Evolutionary conservation across 1,140 invertebrate genomes (phyloP).

Genomic region (Idris sp.): DNA sequence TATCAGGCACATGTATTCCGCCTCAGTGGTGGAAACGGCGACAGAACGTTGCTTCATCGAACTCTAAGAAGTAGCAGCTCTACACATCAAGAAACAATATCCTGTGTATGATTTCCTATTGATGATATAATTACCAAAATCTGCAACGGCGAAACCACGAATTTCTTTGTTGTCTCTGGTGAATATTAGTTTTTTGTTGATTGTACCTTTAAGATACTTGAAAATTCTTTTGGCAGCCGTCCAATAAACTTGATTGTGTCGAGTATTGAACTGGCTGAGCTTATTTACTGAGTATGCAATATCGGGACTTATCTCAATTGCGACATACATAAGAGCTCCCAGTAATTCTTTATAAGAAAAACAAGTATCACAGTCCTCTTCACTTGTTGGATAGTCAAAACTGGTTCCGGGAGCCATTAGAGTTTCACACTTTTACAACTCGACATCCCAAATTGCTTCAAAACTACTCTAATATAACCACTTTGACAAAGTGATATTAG

Average conservation of each 20-base stretch:
- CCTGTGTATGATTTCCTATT: constrained; percentile 62
- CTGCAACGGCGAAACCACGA: constrained; percentile 55
- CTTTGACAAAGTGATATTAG: too few species aligned
- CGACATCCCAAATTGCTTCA: too few species aligned
- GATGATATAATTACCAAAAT: constrained; percentile 59
- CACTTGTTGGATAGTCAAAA: neutral
- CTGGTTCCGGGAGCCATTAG: neutral
- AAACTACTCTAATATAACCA: too few species aligned
- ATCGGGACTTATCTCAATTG: constrained; percentile 68
- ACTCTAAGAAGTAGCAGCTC: constrained; percentile 39
- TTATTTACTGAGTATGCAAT: constrained; percentile 66
- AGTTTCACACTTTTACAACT: too few species aligned
- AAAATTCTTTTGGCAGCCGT: constrained; percentile 68
- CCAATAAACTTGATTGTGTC: constrained; percentile 63
- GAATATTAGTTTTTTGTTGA: neutral
- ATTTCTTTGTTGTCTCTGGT: constrained; percentile 6
- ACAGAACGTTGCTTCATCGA: constrained; percentile 52
- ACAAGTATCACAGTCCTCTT: too few species aligned
- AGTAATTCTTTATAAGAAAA: constrained; percentile 67
- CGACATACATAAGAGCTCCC: constrained; percentile 69
- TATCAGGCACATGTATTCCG: constrained; percentile 70
- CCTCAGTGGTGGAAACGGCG: constrained; percentile 69
- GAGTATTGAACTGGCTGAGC: constrained; percentile 65
- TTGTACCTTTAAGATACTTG: constrained; percentile 70
- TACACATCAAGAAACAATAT: constrained; percentile 17